A percentile compares a stretch with the other conserved stretches of the same genome.
Conservation (phyloP, 1,140 invertebrate species). For the Tribolium madens region DNA sequence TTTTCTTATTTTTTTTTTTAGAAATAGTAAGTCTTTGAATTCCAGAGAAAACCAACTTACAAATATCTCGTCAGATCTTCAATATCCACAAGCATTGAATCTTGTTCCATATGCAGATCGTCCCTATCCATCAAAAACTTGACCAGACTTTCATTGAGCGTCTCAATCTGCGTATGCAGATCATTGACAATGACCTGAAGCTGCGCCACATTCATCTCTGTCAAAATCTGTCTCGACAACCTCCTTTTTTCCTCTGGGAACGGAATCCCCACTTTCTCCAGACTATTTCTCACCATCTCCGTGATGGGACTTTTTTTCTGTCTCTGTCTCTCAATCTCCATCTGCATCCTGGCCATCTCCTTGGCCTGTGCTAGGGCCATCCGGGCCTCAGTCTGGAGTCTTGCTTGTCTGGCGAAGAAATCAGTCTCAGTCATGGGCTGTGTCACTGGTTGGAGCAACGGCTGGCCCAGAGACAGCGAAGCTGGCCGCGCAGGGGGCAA, state of each 20-base stretch:
- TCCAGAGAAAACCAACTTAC: too few species aligned
- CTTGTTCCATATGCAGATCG: slow-evolving; percentile 96
- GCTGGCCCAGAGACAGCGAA: slow-evolving; percentile 61
- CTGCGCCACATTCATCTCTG: slow-evolving; percentile 95
- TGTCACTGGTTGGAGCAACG: slow-evolving; percentile 56
- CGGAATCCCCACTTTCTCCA: slow-evolving; percentile 86
- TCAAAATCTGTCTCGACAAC: slow-evolving; percentile 84
- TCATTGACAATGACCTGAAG: slow-evolving; percentile 96
- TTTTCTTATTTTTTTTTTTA: too few species aligned
- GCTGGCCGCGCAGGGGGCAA: slow-evolving; percentile 59
- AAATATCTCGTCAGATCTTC: slow-evolving; percentile 94
- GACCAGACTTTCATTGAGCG: slow-evolving; percentile 89
- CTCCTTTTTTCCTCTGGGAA: slow-evolving; percentile 84
- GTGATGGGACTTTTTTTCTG: slow-evolving; percentile 87
- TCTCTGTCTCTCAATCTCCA: slow-evolving; percentile 86
- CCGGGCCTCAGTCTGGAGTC: slow-evolving; percentile 89
- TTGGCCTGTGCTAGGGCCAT: slow-evolving; percentile 91
- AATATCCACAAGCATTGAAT: slow-evolving; percentile 96
- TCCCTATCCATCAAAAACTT: slow-evolving; percentile 89
- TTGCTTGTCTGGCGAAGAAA: slow-evolving; percentile 84
- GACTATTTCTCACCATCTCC: slow-evolving; percentile 82
- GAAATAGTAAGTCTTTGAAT: too few species aligned
- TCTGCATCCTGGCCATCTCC: slow-evolving; percentile 93
- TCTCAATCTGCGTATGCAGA: slow-evolving; percentile 93
- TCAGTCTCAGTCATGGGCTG: slow-evolving; percentile 73